phyloP scores from a whole-genome alignment of 2,888 invertebrate species.

The Tachina fera region DNA sequence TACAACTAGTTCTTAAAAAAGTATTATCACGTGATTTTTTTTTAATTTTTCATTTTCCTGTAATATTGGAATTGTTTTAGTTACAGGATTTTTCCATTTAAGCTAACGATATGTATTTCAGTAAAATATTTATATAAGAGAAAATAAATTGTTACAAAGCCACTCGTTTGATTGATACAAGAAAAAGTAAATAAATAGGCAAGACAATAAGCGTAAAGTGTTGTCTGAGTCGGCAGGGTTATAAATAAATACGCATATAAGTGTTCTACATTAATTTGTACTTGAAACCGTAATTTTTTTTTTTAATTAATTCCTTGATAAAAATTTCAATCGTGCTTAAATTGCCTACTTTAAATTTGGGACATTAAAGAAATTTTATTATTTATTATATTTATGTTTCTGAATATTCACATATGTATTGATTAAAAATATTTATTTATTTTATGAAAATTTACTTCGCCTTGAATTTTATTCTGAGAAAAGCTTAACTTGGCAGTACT shows the following conservation, averaged over 20 bases:
- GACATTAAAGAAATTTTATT: neutral
- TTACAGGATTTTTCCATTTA: no score
- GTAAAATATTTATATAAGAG: neutral
- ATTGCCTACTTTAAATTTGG: neutral
- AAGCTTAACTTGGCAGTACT: no score
- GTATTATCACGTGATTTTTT: no score
- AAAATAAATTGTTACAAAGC: slow-evolving; percentile 17
- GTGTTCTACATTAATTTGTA: slow-evolving; percentile 26
- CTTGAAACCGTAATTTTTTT: neutral
- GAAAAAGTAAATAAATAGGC: slow-evolving; percentile 12
- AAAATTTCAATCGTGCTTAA: neutral
- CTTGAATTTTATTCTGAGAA: no score
- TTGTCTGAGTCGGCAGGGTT: slow-evolving; percentile 6
- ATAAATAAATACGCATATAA: neutral
- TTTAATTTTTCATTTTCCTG: no score
- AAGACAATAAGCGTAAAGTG: neutral
- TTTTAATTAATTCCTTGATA: neutral
- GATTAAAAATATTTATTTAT: no score
- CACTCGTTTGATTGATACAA: slow-evolving; percentile 14
- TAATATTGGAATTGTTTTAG: no score
- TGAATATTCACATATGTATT: no score
- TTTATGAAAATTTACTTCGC: no score
- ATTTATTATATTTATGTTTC: no score
- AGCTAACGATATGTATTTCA: neutral
- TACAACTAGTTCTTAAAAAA: no score